Percentiles rank a stretch among this genome's conserved stretches.
Conservation (phyloP, 2,888 invertebrate species). For the Nemoura dubitans region DNA sequence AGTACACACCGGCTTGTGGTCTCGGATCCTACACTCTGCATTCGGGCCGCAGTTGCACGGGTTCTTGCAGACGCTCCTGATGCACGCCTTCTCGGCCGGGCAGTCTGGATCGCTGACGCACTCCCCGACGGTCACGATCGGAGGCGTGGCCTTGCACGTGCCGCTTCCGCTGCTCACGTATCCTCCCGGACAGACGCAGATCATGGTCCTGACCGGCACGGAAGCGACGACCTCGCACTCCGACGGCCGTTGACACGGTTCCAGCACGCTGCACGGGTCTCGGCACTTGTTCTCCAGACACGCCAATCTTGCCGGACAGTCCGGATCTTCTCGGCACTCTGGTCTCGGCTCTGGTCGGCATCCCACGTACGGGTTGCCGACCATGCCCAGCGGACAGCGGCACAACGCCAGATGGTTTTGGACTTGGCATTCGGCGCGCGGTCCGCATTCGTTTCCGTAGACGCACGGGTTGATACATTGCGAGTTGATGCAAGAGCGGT, state of each 20-base stretch:
- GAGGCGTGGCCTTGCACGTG: constrained; percentile 77
- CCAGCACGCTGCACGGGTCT: constrained; percentile 80
- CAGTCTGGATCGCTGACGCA: constrained; percentile 84
- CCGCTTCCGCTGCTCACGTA: constrained; percentile 86
- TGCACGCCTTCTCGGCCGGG: constrained; percentile 78
- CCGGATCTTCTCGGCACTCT: constrained; percentile 82
- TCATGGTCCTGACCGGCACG: constrained; percentile 85
- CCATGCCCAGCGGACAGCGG: constrained; percentile 78
- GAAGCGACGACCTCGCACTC: constrained; percentile 84
- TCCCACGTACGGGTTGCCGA: constrained; percentile 83
- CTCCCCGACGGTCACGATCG: constrained; percentile 69
- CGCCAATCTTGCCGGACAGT: constrained; percentile 81
- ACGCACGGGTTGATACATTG: constrained; percentile 88
- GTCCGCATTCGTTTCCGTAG: constrained; percentile 78
- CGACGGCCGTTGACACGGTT: constrained; percentile 83
- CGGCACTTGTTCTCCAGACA: constrained; percentile 85
- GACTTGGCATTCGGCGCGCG: constrained; percentile 80
- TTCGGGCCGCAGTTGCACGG: constrained; percentile 88
- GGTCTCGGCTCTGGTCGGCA: constrained; percentile 77
- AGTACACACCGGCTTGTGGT: constrained; percentile 88
- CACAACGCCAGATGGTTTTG: constrained; percentile 87
- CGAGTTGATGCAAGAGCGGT: constrained; percentile 84
- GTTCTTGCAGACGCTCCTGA: constrained; percentile 80
- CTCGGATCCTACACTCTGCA: constrained; percentile 83
- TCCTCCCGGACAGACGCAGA: constrained; percentile 89